Evolutionary conservation across 2,797 vertebrate species (phyloP).

Genomic region (Phyllotis vaccarum): DNA sequence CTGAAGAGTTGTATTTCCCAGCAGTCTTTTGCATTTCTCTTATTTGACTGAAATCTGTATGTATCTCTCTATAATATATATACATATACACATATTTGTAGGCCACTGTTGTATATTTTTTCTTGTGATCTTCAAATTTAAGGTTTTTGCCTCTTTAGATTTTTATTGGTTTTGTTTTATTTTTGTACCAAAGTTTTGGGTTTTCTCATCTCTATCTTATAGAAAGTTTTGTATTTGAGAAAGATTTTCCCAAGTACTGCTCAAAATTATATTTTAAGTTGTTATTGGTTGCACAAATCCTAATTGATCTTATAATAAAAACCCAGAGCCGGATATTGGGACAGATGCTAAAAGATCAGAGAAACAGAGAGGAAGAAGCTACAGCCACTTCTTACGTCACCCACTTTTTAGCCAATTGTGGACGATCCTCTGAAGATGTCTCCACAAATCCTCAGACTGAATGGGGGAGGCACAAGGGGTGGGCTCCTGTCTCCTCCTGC

Average conservation of each 20-base stretch:
- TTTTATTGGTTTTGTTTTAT: neutral
- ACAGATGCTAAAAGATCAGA: no score
- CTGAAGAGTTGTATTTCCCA: neutral
- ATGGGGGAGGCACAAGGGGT: no score
- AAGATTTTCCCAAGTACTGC: neutral
- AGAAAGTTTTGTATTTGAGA: conserved; percentile 1
- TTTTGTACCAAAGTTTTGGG: neutral
- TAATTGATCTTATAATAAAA: no score
- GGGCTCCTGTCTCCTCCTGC: no score
- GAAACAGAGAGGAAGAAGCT: no score
- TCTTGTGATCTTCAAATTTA: neutral
- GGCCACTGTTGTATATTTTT: neutral
- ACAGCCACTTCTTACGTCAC: no score
- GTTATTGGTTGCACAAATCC: neutral
- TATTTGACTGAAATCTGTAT: neutral
- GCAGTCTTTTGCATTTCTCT: neutral
- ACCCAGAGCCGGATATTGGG: no score
- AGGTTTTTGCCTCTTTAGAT: neutral
- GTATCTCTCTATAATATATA: neutral
- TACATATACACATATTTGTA: neutral
- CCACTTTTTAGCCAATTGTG: no score
- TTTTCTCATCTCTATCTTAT: neutral
- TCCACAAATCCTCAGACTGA: no score
- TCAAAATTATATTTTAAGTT: conserved; percentile 38
- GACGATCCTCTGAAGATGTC: no score